Evolutionary conservation across 2,113 vertebrate genomes (phyloP), one percentile per base, ranked within the genome.

Genomic region (Eptesicus fuscus): DNA sequence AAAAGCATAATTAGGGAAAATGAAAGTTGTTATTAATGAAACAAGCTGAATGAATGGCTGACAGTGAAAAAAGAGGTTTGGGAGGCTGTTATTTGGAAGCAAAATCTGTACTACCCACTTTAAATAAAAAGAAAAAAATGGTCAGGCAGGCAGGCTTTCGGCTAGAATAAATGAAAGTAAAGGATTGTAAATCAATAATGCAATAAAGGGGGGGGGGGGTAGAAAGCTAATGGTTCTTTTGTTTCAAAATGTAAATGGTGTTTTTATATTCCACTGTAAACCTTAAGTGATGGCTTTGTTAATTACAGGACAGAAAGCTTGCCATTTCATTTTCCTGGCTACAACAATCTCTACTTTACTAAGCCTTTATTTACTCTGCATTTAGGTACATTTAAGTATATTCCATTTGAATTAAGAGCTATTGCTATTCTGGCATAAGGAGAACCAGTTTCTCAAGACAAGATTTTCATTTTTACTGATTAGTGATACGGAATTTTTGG

Each of bases 161-260:
- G 59, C 74, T 96, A 77, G 70, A 95, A 97, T 92, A 98, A 96
- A 95, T 91, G 90, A 42, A 96, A 96, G 61, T 87, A 94, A 98
- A 97, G 73, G 85, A 96, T 61, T 97, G 95, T 95, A 95, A 98
- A 98, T 97, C 98, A 97, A 97, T 98, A 98, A 96, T 74, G 37
- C 44, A 97, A 94, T 98, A 96, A 97, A 97, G 93, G 92, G 91
- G 61, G 59, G 70, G n/a, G 76, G 18, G 9, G 59, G 59, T 28
- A 96, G 86, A 96, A 93, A 97, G 89, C 91, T 98, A 98, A 98
- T 97, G 94, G 95, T 93, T 96, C 91, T 88, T 97, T 96, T 95
- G 97, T 97, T 98, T 98, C 97, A 96, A 92, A 97, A 96, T 25
- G 84, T 84, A 97, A 98, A 95, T 97, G 97, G 73, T 92, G 97